phyloP scores from a whole-genome alignment of 2,888 invertebrate genomes.

The Drosophila lutescens region DNA sequence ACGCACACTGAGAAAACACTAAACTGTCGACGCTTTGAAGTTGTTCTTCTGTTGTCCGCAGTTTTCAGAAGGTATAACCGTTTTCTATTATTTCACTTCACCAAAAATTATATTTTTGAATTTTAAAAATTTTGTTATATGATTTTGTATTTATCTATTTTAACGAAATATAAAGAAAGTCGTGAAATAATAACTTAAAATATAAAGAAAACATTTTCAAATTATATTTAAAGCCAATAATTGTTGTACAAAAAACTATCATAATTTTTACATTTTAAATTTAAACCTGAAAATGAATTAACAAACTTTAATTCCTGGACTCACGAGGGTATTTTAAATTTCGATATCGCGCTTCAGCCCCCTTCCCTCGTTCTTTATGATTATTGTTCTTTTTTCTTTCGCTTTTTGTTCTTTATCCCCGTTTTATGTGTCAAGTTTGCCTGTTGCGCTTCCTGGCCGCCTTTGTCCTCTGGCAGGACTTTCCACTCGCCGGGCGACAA shows the following conservation, averaged over 20 bases:
- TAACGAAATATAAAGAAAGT: not conserved
- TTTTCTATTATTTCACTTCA: too few relatives aligned
- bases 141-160: too few relatives aligned
- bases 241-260: too few relatives aligned
- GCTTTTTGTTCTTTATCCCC: constrained; percentile 23
- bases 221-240: too few relatives aligned
- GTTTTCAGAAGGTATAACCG: constrained; percentile 4
- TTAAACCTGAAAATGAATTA: not conserved
- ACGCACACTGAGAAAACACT: constrained; percentile 14
- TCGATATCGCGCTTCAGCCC: not conserved
- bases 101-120: not conserved
- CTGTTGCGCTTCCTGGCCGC: constrained; percentile 59
- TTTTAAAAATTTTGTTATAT: not conserved
- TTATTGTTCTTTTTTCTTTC: constrained; percentile 35
- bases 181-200: not conserved
- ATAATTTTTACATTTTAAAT: not conserved
- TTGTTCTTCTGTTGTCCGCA: constrained; percentile 28
- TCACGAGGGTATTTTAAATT: not conserved
- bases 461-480: constrained; percentile 36
- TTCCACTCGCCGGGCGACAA: constrained; percentile 9
- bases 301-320: not conserved
- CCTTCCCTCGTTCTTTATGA: constrained; percentile 19
- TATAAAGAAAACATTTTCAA: too few relatives aligned
- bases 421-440: constrained; percentile 65
- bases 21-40: constrained; percentile 48